Conservation (phyloP, 2,113 vertebrate genomes). For the Bagarius yarrelli region DNA sequence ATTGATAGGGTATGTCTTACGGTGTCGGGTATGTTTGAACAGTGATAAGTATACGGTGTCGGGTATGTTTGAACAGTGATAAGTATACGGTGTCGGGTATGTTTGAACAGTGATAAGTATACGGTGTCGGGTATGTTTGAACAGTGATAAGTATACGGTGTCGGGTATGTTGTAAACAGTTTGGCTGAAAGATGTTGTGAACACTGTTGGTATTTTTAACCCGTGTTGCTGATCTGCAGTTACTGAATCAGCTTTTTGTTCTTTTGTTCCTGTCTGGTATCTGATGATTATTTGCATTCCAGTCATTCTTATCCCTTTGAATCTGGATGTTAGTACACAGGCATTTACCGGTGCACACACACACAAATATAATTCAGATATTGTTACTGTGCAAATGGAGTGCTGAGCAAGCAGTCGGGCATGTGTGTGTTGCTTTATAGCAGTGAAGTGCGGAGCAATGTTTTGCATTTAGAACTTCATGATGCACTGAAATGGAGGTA, state of each 20-base stretch:
- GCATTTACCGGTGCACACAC: not conserved
- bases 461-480: not conserved
- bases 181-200: not conserved
- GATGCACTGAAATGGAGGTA: too few species aligned
- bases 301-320: slow-evolving; percentile 18
- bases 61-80: slow-evolving; percentile 21
- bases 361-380: slow-evolving; percentile 18
- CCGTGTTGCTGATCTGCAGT: slow-evolving; percentile 1
- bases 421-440: slow-evolving; percentile 18
- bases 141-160: not conserved
- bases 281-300: slow-evolving; percentile 52
- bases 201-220: not conserved
- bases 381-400: slow-evolving; percentile 26
- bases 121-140: not conserved
- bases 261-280: slow-evolving; percentile 39
- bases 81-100: too few species aligned
- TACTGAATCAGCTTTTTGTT: slow-evolving; percentile 44
- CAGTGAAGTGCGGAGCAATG: not conserved
- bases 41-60: not conserved
- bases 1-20: not conserved
- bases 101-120: not conserved
- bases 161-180: not conserved
- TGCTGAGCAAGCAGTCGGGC: slow-evolving; percentile 31
- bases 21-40: not conserved
- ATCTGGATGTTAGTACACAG: not conserved